Base-by-base conservation (phyloP, 1,140 invertebrate species). In the Hylaeus volcanicus region DNA sequence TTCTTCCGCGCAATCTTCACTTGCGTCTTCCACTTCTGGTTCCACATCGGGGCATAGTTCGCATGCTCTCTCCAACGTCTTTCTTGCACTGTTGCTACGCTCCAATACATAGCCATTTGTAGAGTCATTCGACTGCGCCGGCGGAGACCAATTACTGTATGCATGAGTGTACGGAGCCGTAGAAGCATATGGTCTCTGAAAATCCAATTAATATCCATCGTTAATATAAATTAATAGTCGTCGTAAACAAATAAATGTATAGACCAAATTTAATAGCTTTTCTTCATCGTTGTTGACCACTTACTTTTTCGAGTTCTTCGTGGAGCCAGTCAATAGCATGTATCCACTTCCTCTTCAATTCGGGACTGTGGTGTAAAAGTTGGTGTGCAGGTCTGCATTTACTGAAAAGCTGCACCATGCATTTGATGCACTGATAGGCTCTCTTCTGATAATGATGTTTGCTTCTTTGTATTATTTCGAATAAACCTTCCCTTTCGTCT, bases 341-440 rank as follows among this genome's bases (percentile, higher is more conserved):
- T 9, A 95, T 94, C 98, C 98, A 99, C 89, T 98, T 98, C 60
- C 96, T 94, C 83, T 97, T 96, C 41, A 99, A 94, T 84, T 98
- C 97, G 1, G 94, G 93, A 92, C 96, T 96, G 15, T 94, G 95
- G 88, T 97, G 95, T 63, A 99, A 93, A 92, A 98, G 96, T 76
- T 95, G 94, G 88, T 97, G 94, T 2, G 97, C 96, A 51, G 94
- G 90, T 48, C 95, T 95, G 91, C 97, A 98, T 87, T 97, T 97
- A 83, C 96, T 96, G 93, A 99, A 98, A 45, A 99, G 94, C 75
- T 96, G 95, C 41, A 99, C 98, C 94, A 99, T 95, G 91, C 98
- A 98, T 93, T 99, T 99, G 55, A 99, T 98, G 92, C 98, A 99
- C 90, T 99, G 98, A 93, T 99, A 99, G 55, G 98, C 98, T 83